Conservation (phyloP, 2,888 invertebrate genomes). For the Gnatocerus cornutus region DNA sequence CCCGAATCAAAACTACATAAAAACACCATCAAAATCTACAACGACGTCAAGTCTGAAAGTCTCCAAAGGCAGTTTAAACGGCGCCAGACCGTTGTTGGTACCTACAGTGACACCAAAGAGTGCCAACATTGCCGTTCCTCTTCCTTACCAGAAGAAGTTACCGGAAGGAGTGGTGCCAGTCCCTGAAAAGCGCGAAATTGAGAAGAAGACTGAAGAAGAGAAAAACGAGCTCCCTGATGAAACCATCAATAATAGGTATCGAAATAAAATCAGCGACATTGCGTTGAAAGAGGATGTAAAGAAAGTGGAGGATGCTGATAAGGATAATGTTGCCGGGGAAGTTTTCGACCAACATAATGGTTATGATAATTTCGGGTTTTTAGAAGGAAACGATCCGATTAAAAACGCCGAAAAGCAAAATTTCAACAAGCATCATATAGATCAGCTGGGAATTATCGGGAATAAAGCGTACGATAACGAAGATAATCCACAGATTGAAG, state of each 20-base stretch:
- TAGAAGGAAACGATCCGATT: conserved; percentile 49
- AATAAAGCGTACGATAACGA: conserved; percentile 52
- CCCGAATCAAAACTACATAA: conserved; percentile 49
- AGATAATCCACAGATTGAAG: conserved; percentile 55
- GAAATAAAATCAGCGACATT: conserved; percentile 71
- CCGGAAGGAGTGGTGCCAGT: conserved; percentile 62
- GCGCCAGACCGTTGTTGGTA: conserved; percentile 62
- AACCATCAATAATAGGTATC: conserved; percentile 68
- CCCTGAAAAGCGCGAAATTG: conserved; percentile 53
- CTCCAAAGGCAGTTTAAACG: conserved; percentile 61
- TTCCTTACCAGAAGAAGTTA: conserved; percentile 54
- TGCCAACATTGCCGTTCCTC: conserved; percentile 52
- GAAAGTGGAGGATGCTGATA: conserved; percentile 60
- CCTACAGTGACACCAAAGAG: conserved; percentile 65
- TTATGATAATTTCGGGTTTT: conserved; percentile 57
- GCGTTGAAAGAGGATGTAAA: conserved; percentile 61
- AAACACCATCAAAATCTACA: conserved; percentile 58
- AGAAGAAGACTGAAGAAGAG: conserved; percentile 51
- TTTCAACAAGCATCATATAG: conserved; percentile 39
- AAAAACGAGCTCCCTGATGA: conserved; percentile 58
- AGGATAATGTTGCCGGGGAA: conserved; percentile 67
- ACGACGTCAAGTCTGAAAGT: conserved; percentile 53
- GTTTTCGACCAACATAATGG: conserved; percentile 62
- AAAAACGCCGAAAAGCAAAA: conserved; percentile 51
- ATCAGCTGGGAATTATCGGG: conserved; percentile 49